Conservation (phyloP, 2,888 invertebrate genomes). For the Pristionchus maxplancki region DNA sequence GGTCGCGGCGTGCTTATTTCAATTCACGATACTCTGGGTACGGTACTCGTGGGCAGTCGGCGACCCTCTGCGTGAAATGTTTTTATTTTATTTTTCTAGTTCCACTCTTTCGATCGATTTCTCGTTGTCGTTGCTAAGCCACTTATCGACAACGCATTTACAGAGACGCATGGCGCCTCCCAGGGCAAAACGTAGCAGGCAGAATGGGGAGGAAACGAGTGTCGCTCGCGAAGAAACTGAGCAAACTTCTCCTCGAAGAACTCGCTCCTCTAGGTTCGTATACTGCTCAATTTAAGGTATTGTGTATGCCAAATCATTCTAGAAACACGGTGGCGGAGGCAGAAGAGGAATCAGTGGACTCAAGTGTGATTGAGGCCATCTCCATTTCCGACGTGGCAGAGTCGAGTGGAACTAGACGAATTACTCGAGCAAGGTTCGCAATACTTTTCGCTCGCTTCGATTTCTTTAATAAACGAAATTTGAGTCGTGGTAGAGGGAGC, state of each 20-base stretch:
- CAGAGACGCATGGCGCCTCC: constrained; percentile 22
- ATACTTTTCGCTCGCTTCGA: not conserved
- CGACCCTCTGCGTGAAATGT: not conserved
- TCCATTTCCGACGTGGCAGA: not conserved
- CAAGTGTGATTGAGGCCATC: not conserved
- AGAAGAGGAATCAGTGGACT: not conserved
- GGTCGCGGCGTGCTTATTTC: not conserved
- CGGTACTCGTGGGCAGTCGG: not conserved
- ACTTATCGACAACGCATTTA: not conserved
- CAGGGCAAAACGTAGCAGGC: not conserved
- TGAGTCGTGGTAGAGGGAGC: not conserved
- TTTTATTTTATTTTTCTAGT: not conserved
- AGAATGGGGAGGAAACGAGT: not conserved
- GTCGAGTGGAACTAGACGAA: not conserved
- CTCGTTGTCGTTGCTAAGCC: not conserved
- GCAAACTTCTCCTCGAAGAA: not conserved
- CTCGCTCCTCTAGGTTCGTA: not conserved
- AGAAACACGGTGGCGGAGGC: not conserved
- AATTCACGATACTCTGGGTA: not conserved
- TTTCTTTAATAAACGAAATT: not conserved
- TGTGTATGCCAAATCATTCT: not conserved
- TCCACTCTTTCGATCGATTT: not conserved
- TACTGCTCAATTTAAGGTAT: not conserved
- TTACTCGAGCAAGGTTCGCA: not conserved
- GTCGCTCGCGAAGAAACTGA: constrained; percentile 12